Conservation (phyloP, 2,888 invertebrate genomes). For the Steinernema carpocapsae region DNA sequence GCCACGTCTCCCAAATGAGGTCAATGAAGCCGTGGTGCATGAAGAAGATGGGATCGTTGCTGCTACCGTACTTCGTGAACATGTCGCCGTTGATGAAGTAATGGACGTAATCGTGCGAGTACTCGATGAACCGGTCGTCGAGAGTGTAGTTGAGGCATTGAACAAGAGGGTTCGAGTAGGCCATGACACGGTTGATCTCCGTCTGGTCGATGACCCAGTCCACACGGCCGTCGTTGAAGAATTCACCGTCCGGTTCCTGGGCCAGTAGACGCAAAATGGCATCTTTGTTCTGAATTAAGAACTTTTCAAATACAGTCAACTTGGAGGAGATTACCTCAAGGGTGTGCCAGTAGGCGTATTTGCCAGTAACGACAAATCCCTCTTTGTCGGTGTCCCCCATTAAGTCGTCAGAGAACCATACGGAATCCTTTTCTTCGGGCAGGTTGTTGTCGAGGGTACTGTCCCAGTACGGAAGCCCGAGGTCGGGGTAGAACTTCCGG, state of each 20-base stretch:
- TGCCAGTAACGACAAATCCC: conserved; percentile 68
- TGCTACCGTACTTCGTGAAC: conserved; percentile 52
- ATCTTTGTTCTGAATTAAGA: conserved; percentile 41
- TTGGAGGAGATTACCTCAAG: conserved; percentile 56
- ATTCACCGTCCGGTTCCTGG: conserved; percentile 54
- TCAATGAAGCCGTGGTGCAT: conserved; percentile 65
- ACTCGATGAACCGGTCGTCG: conserved; percentile 65
- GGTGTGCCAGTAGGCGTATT: conserved; percentile 69
- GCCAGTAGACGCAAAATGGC: conserved; percentile 44
- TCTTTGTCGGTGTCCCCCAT: conserved; percentile 65
- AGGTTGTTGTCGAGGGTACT: conserved; percentile 68
- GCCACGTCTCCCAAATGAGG: conserved; percentile 58
- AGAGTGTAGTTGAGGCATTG: conserved; percentile 50
- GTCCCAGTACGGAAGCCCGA: conserved; percentile 70
- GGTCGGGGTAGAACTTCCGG: conserved; percentile 59
- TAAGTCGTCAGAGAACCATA: conserved; percentile 69
- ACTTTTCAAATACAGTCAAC: neutral
- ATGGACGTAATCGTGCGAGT: conserved; percentile 66
- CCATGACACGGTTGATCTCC: conserved; percentile 48
- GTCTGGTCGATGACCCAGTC: conserved; percentile 53
- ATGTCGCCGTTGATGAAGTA: conserved; percentile 63
- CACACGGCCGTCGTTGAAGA: conserved; percentile 56
- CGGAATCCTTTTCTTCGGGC: conserved; percentile 67
- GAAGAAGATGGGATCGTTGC: conserved; percentile 70
- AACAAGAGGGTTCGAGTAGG: conserved; percentile 46